These are phyloP conservation scores for Neosalanx taihuensis DNA, from an alignment of 2,797 vertebrate genomes.

Conservation along the genomic window DNA sequence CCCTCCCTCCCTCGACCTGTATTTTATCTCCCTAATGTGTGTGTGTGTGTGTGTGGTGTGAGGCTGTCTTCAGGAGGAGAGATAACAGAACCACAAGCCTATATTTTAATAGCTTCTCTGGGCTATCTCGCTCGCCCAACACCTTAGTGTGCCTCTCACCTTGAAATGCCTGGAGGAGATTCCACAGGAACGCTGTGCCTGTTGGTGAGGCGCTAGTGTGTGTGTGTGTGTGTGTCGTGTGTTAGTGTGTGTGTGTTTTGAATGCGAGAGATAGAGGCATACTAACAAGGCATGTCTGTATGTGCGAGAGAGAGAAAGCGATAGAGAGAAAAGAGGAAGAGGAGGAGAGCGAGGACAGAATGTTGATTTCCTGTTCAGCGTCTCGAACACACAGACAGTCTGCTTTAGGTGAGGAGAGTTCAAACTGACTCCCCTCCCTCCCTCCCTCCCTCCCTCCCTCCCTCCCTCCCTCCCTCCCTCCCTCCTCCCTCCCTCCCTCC, in stretches of 20 bases:
- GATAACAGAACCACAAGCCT: constrained; percentile 76
- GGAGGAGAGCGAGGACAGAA: not conserved
- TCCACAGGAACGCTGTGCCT: constrained; percentile 71
- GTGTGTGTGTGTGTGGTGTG: no score
- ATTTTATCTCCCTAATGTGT: constrained; percentile 81
- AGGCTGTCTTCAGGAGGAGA: constrained; percentile 72
- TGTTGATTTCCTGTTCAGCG: no score
- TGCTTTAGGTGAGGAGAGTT: no score
- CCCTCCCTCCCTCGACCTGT: constrained; percentile 48
- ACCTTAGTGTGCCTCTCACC: constrained; percentile 82
- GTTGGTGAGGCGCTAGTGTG: not conserved
- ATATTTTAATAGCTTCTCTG: constrained; percentile 88
- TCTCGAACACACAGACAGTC: no score
- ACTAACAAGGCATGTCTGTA: constrained; percentile 11
- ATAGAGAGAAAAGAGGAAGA: not conserved
- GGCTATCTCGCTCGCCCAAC: constrained; percentile 79
- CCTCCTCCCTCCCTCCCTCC: no score
- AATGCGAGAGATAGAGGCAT: no score
- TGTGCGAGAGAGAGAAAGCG: constrained; percentile 4
- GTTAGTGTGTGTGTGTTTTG: constrained; percentile 3
- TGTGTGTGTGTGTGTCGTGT: no score
- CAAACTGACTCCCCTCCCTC: no score
- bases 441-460: no score
- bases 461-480: no score
- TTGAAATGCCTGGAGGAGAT: constrained; percentile 79